Evolutionary conservation across 2,113 vertebrate species (phyloP), one percentile per base, ranked within the genome.

Genomic region (Cryptoleucopteryx plumbea): DNA sequence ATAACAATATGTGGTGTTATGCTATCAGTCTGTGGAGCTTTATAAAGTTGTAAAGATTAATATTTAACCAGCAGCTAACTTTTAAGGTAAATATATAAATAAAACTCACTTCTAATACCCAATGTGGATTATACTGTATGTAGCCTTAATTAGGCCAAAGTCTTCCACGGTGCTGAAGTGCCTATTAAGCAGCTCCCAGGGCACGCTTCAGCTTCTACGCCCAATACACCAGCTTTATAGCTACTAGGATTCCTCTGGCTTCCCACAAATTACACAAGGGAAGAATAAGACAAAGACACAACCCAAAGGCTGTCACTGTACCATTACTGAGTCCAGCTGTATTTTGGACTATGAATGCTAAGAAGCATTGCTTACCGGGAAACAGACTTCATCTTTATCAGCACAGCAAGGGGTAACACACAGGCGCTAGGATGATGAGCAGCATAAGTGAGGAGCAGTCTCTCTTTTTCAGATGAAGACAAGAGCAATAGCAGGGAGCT

Each of bases 1-100:
- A 29, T 82, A 13, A 55, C 63, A 72, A 42, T 78, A 50, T 27
- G 36, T 32, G 75, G 73, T 42, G 3, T 80, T 81, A 55, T 6
- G 25, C 67, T 71, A 66, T 53, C 87, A 40, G 79, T 32, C 63
- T 81, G 65, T 62, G 75, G 36, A 66, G 59, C 55, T 63, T 81
- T 80, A 94, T 83, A 53, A 82, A 87, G 77, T 67, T 75, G 26
- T 95, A 94, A 96, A 96, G 82, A 93, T 96, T 97, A 97, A 97
- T 97, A 93, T 92, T 97, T 95, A 96, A 96, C 86, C 70, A 62
- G 50, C 42, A 50, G 27, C 63, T 88, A 53, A n/a, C 65, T 80
- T 90, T 52, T 85, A 50, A 71, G 58, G 70, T 73, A 75, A 67
- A 82, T 87, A 77, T 34, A 62, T 52, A 86, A 72, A 78, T 86